Base-by-base conservation (phyloP, 2,888 invertebrate genomes). In the Apamea monoglypha region DNA sequence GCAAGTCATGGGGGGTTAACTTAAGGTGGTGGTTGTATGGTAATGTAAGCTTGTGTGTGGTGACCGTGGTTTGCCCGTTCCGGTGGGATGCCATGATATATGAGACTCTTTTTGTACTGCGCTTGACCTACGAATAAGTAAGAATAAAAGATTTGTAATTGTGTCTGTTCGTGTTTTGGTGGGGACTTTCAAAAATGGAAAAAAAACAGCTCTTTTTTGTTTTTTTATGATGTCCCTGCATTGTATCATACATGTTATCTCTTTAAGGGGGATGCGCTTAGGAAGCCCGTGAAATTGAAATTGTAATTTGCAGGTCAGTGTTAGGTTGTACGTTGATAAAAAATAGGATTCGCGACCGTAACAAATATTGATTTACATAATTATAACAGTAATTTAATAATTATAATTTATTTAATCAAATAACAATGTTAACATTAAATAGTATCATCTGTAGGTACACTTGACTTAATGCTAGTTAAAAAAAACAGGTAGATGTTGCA, bases 81-180 rank as follows among this genome's bases (percentile, higher is more conserved):
- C 96, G 96, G 95, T 95, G 94, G 92, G 92, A 91, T 92, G 87
- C 90, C 92, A 88, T 93, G 96, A 95, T 90, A 96, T 93, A 95
- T 91, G 96, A 95, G 91, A 92, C 85, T 90, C 92, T 91, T 92
- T 92, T 92, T 92, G 91, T 93, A 90, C 89, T 92, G 92, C 89
- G 92, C 93, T 94, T 94, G 94, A 95, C 94, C 94, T 93, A 93
- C 91, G 93, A 85, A 90, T 88, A 88, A 80, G 86, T 87, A 87
- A 85, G 86, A 87, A 84, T 89, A 86, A 83, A 83, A 82, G 79
- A 80, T 85, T 76, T 82, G 77, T 87, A 74, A 80, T 82, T 77
- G 56, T 83, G 75, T 80, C 72, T 66, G 76, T 74, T 10, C 14
- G 32, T 68, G 84, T 75, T 86, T 82, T 72, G 67, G 76, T 66